These are phyloP conservation scores for Tragelaphus scriptus DNA, from an alignment of 2,113 vertebrate genomes.

Conservation along the genomic window DNA sequence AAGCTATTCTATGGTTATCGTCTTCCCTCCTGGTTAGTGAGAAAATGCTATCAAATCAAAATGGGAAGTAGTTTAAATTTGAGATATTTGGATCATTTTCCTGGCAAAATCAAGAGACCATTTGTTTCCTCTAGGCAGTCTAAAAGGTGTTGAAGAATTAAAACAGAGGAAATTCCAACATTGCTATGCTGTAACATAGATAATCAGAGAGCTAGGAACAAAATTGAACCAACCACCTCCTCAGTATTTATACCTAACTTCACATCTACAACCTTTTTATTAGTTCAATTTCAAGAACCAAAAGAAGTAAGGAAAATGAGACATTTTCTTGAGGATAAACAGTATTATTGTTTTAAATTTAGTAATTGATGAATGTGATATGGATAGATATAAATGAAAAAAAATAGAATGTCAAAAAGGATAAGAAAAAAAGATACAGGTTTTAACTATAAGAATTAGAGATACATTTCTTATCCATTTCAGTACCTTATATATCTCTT, in stretches of 20 bases:
- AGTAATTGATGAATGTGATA: not conserved
- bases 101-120: not conserved
- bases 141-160: not conserved
- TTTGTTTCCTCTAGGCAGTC: not conserved
- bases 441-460: not conserved
- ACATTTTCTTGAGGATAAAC: not conserved
- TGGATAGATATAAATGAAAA: not conserved
- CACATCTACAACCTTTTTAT: not conserved
- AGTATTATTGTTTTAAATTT: not conserved
- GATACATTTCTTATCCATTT: not conserved
- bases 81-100: conserved; percentile 13
- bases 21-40: not conserved
- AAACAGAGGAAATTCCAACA: not conserved
- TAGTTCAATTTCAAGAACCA: not conserved
- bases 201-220: not conserved
- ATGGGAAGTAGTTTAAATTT: not conserved
- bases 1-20: not conserved
- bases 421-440: not conserved
- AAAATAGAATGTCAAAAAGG: not conserved
- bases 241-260: not conserved
- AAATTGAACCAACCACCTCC: not conserved
- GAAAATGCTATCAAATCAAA: conserved; percentile 1
- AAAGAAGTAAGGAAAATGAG: not conserved
- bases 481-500: not conserved
- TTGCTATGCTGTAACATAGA: not conserved